phyloP scores from a whole-genome alignment of 1,140 invertebrate genomes.

The Octopus bimaculoides region DNA sequence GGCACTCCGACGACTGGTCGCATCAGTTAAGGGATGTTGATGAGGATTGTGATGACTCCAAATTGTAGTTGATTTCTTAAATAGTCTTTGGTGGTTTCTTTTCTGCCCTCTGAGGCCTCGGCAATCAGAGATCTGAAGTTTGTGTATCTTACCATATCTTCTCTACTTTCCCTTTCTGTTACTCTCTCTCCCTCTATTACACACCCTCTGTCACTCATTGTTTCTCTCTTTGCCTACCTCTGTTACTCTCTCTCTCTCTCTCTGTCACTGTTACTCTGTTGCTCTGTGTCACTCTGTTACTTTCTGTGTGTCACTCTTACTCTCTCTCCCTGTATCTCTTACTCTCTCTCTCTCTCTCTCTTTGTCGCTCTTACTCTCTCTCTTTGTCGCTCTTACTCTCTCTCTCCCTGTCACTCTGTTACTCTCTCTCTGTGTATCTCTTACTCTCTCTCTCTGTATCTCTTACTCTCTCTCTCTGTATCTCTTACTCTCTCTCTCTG shows the following conservation, averaged over 20 bases:
- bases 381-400: background rate
- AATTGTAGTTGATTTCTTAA: too few species aligned
- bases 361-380: background rate
- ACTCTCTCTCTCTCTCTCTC: constrained; percentile 17
- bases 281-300: constrained; percentile 15
- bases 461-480: constrained; percentile 13
- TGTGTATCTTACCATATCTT: too few species aligned
- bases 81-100: too few species aligned
- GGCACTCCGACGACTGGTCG: too few species aligned
- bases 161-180: too few species aligned
- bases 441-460: constrained; percentile 9
- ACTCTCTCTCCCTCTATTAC: background rate
- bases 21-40: too few species aligned
- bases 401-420: constrained; percentile 16
- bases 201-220: background rate
- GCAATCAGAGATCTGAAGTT: too few species aligned
- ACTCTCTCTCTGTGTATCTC: constrained; percentile 12
- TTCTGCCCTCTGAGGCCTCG: too few species aligned
- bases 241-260: constrained; percentile 17
- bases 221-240: background rate
- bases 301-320: constrained; percentile 12
- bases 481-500: constrained; percentile 7
- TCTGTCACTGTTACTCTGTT: constrained; percentile 15
- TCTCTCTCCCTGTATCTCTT: constrained; percentile 17
- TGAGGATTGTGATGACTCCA: too few species aligned